A percentile compares a stretch with the other conserved stretches of the same genome.
These are phyloP conservation scores for Furcifer pardalis DNA, from an alignment of 2,797 vertebrate species.

Conservation along the genomic window DNA sequence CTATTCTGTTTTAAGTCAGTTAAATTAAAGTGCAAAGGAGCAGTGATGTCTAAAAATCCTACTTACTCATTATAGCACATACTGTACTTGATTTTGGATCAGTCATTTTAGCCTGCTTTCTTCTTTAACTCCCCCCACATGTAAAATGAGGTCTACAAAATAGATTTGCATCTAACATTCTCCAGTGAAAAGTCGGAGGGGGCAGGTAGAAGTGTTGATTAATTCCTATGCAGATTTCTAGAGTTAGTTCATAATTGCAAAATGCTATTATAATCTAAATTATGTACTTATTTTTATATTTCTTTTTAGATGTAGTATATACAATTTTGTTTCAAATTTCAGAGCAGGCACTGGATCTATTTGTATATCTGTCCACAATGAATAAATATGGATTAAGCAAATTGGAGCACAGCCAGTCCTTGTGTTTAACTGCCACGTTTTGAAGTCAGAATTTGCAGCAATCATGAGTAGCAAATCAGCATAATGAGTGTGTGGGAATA, in stretches of 20 bases:
- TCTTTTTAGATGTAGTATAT: background rate
- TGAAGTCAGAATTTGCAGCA: conserved; percentile 16
- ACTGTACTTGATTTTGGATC: background rate
- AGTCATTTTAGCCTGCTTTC: background rate
- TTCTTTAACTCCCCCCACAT: background rate
- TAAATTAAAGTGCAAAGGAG: background rate
- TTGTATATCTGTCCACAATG: conserved; percentile 17
- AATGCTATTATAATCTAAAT: background rate
- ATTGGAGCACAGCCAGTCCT: conserved; percentile 10
- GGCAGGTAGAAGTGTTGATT: conserved; percentile 14
- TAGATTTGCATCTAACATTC: background rate
- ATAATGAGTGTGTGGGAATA: background rate
- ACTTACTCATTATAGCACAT: background rate
- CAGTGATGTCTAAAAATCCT: background rate
- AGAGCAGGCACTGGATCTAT: conserved; percentile 13
- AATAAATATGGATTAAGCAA: conserved; percentile 8
- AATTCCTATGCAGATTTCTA: conserved; percentile 13
- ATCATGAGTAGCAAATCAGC: background rate
- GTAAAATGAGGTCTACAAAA: background rate
- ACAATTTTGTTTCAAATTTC: conserved; percentile 22
- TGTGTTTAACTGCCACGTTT: conserved; percentile 11
- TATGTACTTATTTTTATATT: background rate
- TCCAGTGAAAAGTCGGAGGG: background rate
- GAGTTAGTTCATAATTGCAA: conserved; percentile 1
- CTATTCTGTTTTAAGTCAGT: background rate